phyloP scores from a whole-genome alignment of 2,113 vertebrate species.

The Dolichallabes microphthalmus region DNA sequence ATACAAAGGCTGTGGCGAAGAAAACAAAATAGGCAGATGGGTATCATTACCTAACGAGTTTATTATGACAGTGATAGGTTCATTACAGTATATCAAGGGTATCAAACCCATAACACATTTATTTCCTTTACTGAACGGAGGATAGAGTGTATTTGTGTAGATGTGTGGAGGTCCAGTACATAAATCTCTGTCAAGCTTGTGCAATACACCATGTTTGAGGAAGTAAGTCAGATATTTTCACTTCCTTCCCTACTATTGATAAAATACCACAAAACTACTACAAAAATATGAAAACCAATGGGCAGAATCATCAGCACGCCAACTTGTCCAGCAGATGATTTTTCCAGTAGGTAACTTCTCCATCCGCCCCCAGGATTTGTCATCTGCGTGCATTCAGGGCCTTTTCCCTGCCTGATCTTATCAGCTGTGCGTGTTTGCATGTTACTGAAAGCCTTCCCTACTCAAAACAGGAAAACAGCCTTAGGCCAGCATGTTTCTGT shows the following conservation, averaged over 20 bases:
- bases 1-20: constrained; percentile 9
- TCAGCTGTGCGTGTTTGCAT: constrained; percentile 45
- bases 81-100: not conserved
- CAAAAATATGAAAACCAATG: not conserved
- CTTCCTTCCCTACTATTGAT: constrained; percentile 32
- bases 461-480: constrained; percentile 35
- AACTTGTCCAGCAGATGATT: not conserved
- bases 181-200: constrained; percentile 1
- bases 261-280: not conserved
- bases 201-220: constrained; percentile 17
- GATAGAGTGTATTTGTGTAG: not conserved
- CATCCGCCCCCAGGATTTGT: not conserved
- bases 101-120: not conserved
- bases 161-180: not conserved
- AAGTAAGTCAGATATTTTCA: constrained; percentile 41
- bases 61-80: not conserved
- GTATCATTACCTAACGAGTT: not conserved
- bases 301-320: not conserved
- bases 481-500: constrained; percentile 3
- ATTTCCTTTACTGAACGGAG: not conserved
- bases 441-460: constrained; percentile 7
- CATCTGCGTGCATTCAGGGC: constrained; percentile 1
- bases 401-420: constrained; percentile 37
- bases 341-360: not conserved
- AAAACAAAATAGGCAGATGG: not conserved